Evolutionary conservation across 2,888 invertebrate genomes (phyloP).

Genomic region (Thereva unica): DNA sequence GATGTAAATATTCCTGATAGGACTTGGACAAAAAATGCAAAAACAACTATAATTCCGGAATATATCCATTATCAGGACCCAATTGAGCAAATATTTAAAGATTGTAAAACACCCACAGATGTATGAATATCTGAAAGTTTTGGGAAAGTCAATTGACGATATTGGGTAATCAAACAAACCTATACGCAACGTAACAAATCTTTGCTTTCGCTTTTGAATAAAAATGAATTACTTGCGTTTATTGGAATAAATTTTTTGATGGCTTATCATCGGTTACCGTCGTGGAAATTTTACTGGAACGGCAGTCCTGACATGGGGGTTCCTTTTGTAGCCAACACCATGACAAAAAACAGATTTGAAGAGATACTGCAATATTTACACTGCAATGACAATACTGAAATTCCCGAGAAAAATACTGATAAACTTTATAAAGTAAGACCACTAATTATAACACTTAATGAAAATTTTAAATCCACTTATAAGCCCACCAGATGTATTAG

Average conservation of each 20-base stretch:
- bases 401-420: neutral
- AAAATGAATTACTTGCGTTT: constrained; percentile 2
- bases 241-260: neutral
- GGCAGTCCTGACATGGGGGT: neutral
- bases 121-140: too few species aligned
- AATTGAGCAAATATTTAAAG: too few species aligned
- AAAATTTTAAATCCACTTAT: neutral
- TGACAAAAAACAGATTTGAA: neutral
- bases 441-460: neutral
- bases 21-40: too few species aligned
- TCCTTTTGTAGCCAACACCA: neutral
- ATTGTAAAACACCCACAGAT: too few species aligned
- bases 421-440: neutral
- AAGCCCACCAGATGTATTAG: neutral
- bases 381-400: neutral
- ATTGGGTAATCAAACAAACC: neutral
- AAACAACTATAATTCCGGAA: too few species aligned
- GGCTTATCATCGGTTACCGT: neutral
- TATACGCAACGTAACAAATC: neutral
- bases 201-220: neutral
- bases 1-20: too few species aligned
- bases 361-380: neutral
- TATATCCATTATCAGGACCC: too few species aligned
- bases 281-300: neutral
- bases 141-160: too few species aligned